Base-by-base conservation (phyloP, 2,888 invertebrate genomes). In the Pseudanteris insignis region DNA sequence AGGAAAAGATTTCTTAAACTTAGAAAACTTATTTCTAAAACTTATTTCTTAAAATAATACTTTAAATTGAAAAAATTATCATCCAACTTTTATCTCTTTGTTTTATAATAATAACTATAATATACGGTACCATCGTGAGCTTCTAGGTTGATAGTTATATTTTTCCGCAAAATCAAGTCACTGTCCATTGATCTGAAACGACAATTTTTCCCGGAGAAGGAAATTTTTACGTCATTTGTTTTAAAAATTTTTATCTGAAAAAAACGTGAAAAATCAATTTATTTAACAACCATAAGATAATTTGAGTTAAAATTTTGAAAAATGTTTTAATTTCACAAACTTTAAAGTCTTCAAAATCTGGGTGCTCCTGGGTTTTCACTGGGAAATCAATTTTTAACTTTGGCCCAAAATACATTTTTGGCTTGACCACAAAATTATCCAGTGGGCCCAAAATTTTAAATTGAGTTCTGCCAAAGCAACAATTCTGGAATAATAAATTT, bases 391-490 rank as follows among this genome's bases (percentile, higher is more conserved):
- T 24, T 14, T 44, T 26, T 33, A 37, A 13, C 6, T 14, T 11
- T 4, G 25, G 29, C 6, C 54, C 54, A 10, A 54, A 46, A 8
- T 36, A 13, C 3, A 36, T 2, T 33, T 54, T 40, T 6, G 25
- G 3, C 28, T 54, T 36, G 18, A 50, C 9, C 0, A 61, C 37
- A 32, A 64, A 73, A 15, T 73, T 63, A 2, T 43, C 32, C 13
- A 75, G 44, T 0, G 70, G 70, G 2, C 75, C 75, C 3, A 76
- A 63, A n/a, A 75, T 38, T 36, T 67, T 67, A 6, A 70, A 33
- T 2, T 30, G 14, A 5, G 60, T 44, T 10, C 32, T 44, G 2
- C 37, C 36, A 1, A 50, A 40, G 36, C 36, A 65, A 32, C 66
- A 69, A 4, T 6, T 6, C 18, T 18, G 18, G 6, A 18, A 18